Conservation (phyloP, 2,113 vertebrate species). For the Elgaria multicarinata region DNA sequence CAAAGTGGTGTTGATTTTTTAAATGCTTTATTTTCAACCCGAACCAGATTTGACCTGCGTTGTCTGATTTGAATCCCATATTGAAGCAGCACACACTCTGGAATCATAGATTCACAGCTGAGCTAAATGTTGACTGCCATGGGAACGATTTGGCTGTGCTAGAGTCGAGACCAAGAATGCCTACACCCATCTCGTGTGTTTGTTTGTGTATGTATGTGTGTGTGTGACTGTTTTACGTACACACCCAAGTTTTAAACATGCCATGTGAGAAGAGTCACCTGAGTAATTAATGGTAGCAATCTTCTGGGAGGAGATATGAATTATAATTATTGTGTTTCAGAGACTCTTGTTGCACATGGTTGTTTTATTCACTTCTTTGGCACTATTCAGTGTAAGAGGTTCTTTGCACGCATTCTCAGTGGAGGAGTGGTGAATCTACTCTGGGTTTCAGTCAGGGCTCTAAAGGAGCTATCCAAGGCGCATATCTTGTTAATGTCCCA, state of each 20-base stretch:
- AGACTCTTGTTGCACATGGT: not conserved
- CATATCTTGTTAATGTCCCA: not conserved
- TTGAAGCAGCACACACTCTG: not conserved
- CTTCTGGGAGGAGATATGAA: not conserved
- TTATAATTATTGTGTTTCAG: not conserved
- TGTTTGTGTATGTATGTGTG: not conserved
- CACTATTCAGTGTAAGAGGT: not conserved
- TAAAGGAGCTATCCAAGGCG: too few relatives aligned
- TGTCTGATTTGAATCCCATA: not conserved
- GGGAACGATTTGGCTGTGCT: conserved; percentile 5
- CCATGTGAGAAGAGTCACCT: not conserved
- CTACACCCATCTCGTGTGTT: not conserved
- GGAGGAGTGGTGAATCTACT: too few relatives aligned
- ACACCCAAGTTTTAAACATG: not conserved
- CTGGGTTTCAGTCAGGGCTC: too few relatives aligned
- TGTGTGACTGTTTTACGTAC: conserved; percentile 24
- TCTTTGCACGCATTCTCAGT: not conserved
- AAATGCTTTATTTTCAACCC: not conserved
- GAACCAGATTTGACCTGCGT: not conserved
- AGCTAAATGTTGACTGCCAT: not conserved
- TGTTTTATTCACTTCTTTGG: not conserved
- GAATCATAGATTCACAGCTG: not conserved
- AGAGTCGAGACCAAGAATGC: conserved; percentile 19
- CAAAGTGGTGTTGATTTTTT: not conserved
- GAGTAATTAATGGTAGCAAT: not conserved